Evolutionary conservation across 2,888 invertebrate genomes (phyloP).

Genomic region (Tiliacea aurago): DNA sequence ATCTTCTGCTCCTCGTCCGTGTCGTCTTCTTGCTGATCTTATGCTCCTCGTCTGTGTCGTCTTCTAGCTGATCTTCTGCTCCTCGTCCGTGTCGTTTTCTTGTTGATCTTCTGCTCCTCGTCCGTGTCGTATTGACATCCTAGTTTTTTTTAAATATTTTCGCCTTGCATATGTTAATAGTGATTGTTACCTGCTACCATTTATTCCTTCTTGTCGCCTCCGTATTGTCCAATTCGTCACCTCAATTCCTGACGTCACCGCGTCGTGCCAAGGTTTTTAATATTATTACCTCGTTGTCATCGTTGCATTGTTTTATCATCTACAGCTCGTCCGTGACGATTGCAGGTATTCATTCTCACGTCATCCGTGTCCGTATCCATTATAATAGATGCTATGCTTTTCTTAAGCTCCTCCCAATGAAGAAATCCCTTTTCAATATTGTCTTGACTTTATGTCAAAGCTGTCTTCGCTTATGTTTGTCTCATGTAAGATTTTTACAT

Average conservation of each 20-base stretch:
- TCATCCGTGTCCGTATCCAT: constrained; percentile 3
- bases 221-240: not conserved
- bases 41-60: constrained; percentile 40
- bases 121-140: constrained; percentile 34
- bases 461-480: not conserved
- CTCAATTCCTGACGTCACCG: not conserved
- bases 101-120: constrained; percentile 23
- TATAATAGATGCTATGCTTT: not conserved
- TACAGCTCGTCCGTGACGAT: not conserved
- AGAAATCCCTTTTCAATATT: not conserved
- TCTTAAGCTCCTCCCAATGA: not conserved
- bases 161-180: constrained; percentile 35
- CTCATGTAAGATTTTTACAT: not conserved
- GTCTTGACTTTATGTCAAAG: not conserved
- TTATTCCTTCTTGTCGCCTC: not conserved
- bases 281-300: not conserved
- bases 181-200: constrained; percentile 36
- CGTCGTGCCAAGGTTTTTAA: not conserved
- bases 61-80: constrained; percentile 7
- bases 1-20: constrained; percentile 37
- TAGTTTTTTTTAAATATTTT: constrained; percentile 27
- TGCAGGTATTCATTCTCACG: not conserved
- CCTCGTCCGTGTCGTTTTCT: constrained; percentile 39
- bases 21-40: constrained; percentile 30
- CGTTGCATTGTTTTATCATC: not conserved